Evolutionary conservation across 2,797 vertebrate species (phyloP).

Genomic region (Holocentrus rufus): DNA sequence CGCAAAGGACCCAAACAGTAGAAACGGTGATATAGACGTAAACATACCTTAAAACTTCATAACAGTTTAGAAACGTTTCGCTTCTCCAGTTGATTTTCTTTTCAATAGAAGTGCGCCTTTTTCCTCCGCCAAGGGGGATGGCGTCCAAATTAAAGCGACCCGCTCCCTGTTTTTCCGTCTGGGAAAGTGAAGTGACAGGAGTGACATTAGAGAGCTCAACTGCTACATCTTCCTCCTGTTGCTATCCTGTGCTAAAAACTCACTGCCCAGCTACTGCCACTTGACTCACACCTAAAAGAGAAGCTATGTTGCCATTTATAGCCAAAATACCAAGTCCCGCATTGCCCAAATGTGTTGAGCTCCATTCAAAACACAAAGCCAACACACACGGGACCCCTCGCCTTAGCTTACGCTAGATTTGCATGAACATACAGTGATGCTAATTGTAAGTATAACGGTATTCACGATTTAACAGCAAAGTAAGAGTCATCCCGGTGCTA

Average conservation of each 20-base stretch:
- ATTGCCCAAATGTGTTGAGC: conserved; percentile 12
- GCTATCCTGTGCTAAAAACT: background rate
- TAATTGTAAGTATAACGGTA: background rate
- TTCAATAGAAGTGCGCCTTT: conserved; percentile 86
- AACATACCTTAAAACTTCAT: conserved; percentile 80
- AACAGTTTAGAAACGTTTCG: conserved; percentile 68
- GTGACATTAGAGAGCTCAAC: conserved; percentile 31
- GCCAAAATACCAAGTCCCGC: background rate
- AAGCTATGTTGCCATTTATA: background rate
- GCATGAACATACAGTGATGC: conserved; percentile 19
- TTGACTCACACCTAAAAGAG: background rate
- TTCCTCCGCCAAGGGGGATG: conserved; percentile 79
- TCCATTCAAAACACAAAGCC: conserved; percentile 72
- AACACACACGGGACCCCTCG: conserved; percentile 45
- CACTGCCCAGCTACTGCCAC: background rate
- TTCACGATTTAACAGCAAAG: background rate
- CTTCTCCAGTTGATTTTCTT: conserved; percentile 68
- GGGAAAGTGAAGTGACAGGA: conserved; percentile 51
- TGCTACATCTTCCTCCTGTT: conserved; percentile 37
- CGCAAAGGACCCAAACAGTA: background rate
- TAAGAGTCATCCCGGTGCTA: too few species aligned
- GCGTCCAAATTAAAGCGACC: conserved; percentile 79
- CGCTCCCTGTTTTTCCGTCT: conserved; percentile 70
- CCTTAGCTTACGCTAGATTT: conserved; percentile 6
- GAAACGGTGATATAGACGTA: background rate